phyloP scores from a whole-genome alignment of 2,888 invertebrate species.

The Eristalinus aeneus region DNA sequence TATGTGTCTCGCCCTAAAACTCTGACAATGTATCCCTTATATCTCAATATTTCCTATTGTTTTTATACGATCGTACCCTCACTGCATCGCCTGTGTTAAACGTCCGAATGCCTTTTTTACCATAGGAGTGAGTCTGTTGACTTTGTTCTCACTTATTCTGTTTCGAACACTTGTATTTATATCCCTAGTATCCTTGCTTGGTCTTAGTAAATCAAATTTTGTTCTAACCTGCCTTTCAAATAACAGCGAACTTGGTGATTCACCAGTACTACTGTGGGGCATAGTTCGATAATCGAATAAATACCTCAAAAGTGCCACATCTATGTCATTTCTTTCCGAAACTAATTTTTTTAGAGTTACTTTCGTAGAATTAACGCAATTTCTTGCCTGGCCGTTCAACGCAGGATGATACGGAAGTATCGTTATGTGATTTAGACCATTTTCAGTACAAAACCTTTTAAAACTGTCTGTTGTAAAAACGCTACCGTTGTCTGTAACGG shows the following conservation, averaged over 20 bases:
- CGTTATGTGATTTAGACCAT: not conserved
- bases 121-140: not conserved
- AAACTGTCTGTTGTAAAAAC: not conserved
- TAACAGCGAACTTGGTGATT: conserved; percentile 2
- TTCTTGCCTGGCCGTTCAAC: conserved; percentile 8
- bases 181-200: not conserved
- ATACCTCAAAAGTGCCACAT: conserved; percentile 7
- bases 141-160: conserved; percentile 7
- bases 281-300: conserved; percentile 22
- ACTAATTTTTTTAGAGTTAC: conserved; percentile 5
- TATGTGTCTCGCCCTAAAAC: not conserved
- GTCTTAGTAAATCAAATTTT: conserved; percentile 10
- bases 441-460: not conserved
- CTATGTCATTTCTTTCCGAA: conserved; percentile 4
- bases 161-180: not conserved
- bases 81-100: not conserved
- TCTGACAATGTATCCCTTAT: not conserved
- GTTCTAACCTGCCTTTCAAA: conserved; percentile 10
- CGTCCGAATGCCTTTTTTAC: not conserved
- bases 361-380: conserved; percentile 16
- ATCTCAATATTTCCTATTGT: conserved; percentile 1
- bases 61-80: not conserved
- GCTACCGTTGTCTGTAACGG: not conserved
- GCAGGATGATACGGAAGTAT: conserved; percentile 6
- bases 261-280: conserved; percentile 5